Percentiles rank a stretch among this genome's conserved stretches.
Evolutionary conservation across 53 echinoderm and acorn worm species (phyloP).

Genomic region (Actinopyga echinites): DNA sequence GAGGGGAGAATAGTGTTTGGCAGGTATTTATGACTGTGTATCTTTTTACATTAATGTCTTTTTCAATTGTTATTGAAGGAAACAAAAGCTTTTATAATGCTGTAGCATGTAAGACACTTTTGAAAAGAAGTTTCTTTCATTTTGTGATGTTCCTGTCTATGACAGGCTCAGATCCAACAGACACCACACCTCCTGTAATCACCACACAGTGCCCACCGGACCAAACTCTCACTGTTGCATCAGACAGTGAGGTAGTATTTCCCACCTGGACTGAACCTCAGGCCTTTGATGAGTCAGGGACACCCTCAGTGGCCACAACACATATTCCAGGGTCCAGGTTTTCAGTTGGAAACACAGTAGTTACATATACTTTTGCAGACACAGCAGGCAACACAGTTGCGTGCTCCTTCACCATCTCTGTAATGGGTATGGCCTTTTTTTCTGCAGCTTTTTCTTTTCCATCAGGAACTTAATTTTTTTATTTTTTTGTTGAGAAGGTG

Average conservation of each 20-base stretch:
- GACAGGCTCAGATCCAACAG: background rate
- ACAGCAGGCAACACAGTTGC: background rate
- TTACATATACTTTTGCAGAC: conserved; percentile 25
- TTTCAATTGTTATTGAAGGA: too few relatives aligned
- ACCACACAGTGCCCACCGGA: background rate
- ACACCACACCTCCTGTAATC: background rate
- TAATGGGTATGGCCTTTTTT: background rate
- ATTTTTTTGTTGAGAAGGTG: too few relatives aligned
- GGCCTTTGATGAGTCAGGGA: conserved; percentile 4
- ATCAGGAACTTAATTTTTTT: too few relatives aligned
- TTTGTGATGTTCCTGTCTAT: too few relatives aligned
- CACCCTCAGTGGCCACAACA: conserved; percentile 3
- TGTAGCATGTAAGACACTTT: too few relatives aligned
- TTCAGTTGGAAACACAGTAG: conserved; percentile 21
- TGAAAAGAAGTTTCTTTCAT: too few relatives aligned
- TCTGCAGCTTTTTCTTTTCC: too few relatives aligned
- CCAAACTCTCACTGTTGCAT: background rate
- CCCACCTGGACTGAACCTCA: conserved; percentile 14
- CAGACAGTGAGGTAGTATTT: conserved; percentile 2
- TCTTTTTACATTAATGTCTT: too few relatives aligned
- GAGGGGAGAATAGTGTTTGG: too few relatives aligned
- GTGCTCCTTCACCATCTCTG: conserved; percentile 24
- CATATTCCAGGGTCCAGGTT: conserved; percentile 26
- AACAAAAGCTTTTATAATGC: too few relatives aligned
- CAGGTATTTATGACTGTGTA: too few relatives aligned